These are phyloP conservation scores for Epinephelus malabaricus DNA, from an alignment of 2,797 vertebrate species.

Conservation along the genomic window DNA sequence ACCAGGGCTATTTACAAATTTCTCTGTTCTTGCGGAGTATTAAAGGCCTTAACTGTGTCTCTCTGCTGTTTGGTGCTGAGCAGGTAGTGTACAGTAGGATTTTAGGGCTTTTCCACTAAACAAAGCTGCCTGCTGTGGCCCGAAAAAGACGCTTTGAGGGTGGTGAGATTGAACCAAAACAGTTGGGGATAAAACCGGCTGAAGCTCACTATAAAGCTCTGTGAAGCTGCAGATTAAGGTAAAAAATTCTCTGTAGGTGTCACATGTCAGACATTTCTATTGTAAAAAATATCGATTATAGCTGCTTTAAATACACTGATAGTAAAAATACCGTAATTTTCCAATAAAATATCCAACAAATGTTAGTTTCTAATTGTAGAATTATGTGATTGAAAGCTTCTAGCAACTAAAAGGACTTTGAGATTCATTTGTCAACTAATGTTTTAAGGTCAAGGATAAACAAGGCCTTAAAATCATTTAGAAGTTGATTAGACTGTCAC, in stretches of 20 bases:
- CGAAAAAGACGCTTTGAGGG: no score
- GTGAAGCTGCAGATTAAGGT: neutral
- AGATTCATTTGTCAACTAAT: neutral
- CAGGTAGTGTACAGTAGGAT: no score
- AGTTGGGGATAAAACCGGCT: no score
- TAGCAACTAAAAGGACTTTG: neutral
- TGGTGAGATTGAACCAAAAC: no score
- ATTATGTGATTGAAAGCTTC: neutral
- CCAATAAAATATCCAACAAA: neutral
- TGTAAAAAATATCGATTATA: neutral
- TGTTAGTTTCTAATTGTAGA: neutral
- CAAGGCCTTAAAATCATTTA: neutral
- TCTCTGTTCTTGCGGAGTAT: no score
- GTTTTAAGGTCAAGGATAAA: conserved; percentile 1
- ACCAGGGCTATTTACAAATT: no score
- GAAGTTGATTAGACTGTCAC: neutral
- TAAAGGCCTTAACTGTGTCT: no score
- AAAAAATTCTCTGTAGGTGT: neutral
- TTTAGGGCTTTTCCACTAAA: no score
- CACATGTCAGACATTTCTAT: neutral
- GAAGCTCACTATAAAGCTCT: neutral
- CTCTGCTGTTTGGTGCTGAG: no score
- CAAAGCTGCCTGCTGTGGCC: no score
- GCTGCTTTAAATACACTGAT: neutral
- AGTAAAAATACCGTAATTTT: neutral